These are phyloP conservation scores for Echinometra lucunter DNA, from an alignment of 53 echinoderm and acorn worm species.

Conservation along the genomic window DNA sequence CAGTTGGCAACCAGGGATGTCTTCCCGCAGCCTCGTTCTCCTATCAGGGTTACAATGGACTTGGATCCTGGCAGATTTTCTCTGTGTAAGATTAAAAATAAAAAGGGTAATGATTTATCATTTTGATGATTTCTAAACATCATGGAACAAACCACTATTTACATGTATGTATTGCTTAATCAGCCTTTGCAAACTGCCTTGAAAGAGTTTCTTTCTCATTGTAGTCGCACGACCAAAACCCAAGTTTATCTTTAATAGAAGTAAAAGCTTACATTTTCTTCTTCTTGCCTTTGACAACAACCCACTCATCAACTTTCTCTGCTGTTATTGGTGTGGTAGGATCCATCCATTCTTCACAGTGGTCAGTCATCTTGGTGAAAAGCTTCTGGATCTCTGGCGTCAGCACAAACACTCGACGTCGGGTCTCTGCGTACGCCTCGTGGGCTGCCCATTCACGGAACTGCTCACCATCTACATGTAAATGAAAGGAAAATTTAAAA, in stretches of 20 bases:
- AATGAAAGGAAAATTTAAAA: neutral
- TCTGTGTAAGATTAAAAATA: constrained; percentile 6
- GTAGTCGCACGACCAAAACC: too few relatives aligned
- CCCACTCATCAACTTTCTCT: constrained; percentile 38
- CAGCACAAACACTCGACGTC: constrained; percentile 85
- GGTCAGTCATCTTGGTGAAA: constrained; percentile 61
- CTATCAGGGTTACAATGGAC: constrained; percentile 80
- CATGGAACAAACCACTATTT: too few relatives aligned
- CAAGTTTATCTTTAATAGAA: neutral
- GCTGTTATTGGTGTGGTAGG: constrained; percentile 42
- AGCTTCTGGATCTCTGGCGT: constrained; percentile 79
- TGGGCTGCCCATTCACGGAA: constrained; percentile 93
- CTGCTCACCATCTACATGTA: constrained; percentile 82
- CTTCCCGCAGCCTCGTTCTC: constrained; percentile 96
- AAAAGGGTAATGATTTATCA: neutral
- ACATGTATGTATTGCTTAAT: too few relatives aligned
- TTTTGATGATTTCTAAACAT: too few relatives aligned
- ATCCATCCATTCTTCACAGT: constrained; percentile 59
- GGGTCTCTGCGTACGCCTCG: constrained; percentile 91
- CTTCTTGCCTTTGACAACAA: constrained; percentile 48
- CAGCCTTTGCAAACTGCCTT: too few relatives aligned
- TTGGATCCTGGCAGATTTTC: constrained; percentile 1
- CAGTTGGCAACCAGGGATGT: constrained; percentile 94
- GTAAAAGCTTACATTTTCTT: constrained; percentile 34
- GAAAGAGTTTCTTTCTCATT: too few relatives aligned